Conservation (phyloP, 2,797 vertebrate species). For the Scolopax bukidnonensis region DNA sequence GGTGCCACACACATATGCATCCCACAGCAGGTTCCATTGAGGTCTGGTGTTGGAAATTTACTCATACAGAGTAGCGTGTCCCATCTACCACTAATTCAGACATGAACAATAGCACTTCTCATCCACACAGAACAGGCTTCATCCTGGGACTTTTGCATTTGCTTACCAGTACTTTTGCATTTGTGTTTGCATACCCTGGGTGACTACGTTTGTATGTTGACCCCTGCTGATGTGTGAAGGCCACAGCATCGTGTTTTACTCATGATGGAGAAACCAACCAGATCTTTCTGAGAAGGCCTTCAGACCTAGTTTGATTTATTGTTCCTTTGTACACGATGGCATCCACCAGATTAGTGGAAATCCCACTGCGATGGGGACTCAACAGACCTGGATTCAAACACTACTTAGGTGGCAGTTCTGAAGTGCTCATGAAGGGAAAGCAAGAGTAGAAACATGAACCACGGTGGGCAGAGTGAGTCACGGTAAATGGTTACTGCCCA, state of each 20-base stretch:
- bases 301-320: neutral
- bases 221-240: neutral
- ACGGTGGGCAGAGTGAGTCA: rapidly evolving
- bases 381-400: neutral
- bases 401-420: neutral
- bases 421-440: neutral
- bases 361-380: too few relatives aligned
- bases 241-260: neutral
- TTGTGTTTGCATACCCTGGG: neutral
- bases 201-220: neutral
- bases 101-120: neutral
- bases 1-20: rapidly evolving
- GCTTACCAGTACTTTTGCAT: neutral
- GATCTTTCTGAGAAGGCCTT: neutral
- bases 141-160: neutral
- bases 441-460: neutral
- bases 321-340: neutral
- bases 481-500: neutral
- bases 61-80: neutral
- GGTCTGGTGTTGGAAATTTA: neutral
- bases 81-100: neutral
- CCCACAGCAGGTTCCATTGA: neutral
- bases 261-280: neutral
- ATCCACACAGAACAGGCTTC: neutral
- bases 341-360: neutral